phyloP scores from a whole-genome alignment of 2,113 vertebrate species.

The Sigmodon hispidus region DNA sequence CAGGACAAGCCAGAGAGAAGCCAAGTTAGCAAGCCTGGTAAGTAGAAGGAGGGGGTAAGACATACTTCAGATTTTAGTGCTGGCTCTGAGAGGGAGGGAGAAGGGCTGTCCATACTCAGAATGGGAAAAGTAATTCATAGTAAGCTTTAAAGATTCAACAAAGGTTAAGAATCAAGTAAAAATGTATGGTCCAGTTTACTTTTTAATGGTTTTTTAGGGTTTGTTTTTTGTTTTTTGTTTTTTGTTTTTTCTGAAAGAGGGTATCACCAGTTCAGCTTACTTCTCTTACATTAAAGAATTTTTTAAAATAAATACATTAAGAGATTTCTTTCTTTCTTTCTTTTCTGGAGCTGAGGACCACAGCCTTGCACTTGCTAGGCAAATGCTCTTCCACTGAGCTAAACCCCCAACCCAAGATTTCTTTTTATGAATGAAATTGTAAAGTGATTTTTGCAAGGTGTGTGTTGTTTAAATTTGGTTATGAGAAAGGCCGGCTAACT shows the following conservation, averaged over 20 bases:
- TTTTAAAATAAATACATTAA: too few relatives aligned
- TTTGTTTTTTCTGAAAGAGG: too few relatives aligned
- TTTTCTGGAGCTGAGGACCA: too few relatives aligned
- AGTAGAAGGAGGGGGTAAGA: background rate
- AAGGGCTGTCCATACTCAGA: background rate
- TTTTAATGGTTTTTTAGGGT: too few relatives aligned
- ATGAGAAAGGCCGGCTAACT: background rate
- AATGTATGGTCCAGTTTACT: background rate
- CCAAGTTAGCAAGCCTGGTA: background rate
- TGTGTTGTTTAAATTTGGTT: background rate
- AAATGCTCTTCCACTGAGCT: too few relatives aligned
- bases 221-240: too few relatives aligned
- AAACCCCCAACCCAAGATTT: too few relatives aligned
- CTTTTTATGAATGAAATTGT: background rate
- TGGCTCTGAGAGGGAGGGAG: background rate
- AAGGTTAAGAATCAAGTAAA: background rate
- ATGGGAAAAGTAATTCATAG: background rate
- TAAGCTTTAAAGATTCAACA: background rate
- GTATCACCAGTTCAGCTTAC: background rate
- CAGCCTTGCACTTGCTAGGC: too few relatives aligned
- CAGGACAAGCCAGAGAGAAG: background rate
- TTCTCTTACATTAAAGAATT: background rate
- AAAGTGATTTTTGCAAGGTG: background rate
- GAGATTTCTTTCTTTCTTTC: too few relatives aligned
- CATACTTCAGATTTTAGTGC: background rate